Evolutionary conservation across 2,888 invertebrate species (phyloP).

Genomic region (Andrena bicolor): DNA sequence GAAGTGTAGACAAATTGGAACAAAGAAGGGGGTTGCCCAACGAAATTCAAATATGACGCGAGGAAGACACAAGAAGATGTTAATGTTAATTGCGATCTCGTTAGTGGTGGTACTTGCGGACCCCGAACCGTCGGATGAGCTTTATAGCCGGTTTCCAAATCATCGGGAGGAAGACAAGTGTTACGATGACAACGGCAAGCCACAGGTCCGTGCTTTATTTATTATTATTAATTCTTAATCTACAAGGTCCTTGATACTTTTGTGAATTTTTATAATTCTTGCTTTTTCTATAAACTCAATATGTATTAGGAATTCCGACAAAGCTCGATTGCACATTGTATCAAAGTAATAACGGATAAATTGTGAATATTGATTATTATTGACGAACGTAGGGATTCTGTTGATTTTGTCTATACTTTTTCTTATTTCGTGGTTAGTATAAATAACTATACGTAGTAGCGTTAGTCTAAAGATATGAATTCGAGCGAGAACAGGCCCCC

Average conservation of each 20-base stretch:
- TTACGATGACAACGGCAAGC: slow-evolving; percentile 79
- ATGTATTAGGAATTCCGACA: too few species aligned
- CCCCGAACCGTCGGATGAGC: slow-evolving; percentile 80
- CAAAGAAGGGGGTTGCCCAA: background rate
- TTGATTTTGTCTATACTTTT: background rate
- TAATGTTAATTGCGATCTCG: slow-evolving; percentile 61
- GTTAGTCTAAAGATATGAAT: slow-evolving; percentile 1
- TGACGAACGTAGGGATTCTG: too few species aligned
- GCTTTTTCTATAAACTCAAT: background rate
- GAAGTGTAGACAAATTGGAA: slow-evolving; percentile 4
- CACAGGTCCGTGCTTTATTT: slow-evolving; percentile 77
- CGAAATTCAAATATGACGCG: slow-evolving; percentile 53
- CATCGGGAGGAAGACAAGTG: slow-evolving; percentile 81
- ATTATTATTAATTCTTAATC: background rate
- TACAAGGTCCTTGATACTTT: too few species aligned
- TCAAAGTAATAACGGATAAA: too few species aligned
- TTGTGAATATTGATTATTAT: too few species aligned
- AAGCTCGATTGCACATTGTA: too few species aligned
- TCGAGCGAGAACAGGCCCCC: background rate
- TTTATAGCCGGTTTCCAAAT: slow-evolving; percentile 69
- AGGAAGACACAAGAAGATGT: slow-evolving; percentile 43
- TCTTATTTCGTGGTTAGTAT: background rate
- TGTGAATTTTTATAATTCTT: too few species aligned
- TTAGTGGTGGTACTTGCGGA: slow-evolving; percentile 72
- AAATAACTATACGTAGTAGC: background rate